phyloP scores from a whole-genome alignment of 2,113 vertebrate genomes.

The Peucedramus taeniatus region DNA sequence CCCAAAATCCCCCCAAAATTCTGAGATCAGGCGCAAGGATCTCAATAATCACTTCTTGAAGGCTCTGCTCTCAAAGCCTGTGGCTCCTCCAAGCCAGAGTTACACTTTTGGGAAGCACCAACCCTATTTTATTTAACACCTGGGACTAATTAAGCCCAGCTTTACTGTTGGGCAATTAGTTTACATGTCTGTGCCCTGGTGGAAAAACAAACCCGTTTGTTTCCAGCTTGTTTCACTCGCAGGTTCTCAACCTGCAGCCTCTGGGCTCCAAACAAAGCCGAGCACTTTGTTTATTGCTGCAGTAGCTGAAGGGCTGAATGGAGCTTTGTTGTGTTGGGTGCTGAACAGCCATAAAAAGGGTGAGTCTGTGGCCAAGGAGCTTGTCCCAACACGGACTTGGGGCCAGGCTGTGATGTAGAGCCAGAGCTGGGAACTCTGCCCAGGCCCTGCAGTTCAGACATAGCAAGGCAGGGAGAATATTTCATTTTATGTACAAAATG shows the following conservation, averaged over 20 bases:
- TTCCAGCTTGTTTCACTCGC: not conserved
- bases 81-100: not conserved
- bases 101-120: not conserved
- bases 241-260: not conserved
- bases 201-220: not conserved
- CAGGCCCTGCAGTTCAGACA: not conserved
- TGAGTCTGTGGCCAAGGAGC: not conserved
- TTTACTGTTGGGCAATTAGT: not conserved
- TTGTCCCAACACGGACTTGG: not conserved
- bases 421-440: slow-evolving; percentile 46
- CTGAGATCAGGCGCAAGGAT: not conserved
- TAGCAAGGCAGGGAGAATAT: not conserved
- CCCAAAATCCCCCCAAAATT: not conserved
- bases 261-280: not conserved
- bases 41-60: not conserved
- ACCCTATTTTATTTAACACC: not conserved
- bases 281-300: not conserved
- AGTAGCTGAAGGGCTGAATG: not conserved
- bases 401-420: slow-evolving; percentile 46
- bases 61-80: not conserved
- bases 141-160: not conserved
- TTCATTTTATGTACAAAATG: not conserved
- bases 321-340: not conserved
- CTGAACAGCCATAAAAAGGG: not conserved
- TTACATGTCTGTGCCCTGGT: not conserved